These are phyloP conservation scores for Thamnophis sirtalis DNA, from an alignment of 2,113 vertebrate genomes.

Conservation along the genomic window DNA sequence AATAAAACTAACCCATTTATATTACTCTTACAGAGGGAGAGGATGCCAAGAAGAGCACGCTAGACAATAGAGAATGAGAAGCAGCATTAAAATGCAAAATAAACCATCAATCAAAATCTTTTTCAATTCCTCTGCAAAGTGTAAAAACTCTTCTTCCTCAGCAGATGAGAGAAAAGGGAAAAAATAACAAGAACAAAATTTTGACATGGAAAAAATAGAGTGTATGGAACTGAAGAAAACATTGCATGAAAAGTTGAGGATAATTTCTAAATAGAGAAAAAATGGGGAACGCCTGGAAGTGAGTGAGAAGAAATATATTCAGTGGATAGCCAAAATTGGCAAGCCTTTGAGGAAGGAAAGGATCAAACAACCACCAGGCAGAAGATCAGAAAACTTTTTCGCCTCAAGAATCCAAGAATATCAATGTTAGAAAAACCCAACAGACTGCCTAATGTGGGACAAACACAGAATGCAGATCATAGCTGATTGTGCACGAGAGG, in stretches of 20 bases:
- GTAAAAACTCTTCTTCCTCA: neutral
- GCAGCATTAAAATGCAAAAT: neutral
- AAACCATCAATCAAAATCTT: neutral
- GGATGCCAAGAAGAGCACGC: neutral
- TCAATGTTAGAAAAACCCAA: fast-evolving
- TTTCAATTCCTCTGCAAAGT: neutral
- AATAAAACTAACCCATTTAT: neutral
- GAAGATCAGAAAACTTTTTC: neutral
- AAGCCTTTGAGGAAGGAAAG: neutral
- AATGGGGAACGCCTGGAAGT: neutral
- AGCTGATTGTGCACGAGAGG: neutral
- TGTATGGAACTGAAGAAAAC: neutral
- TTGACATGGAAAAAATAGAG: neutral
- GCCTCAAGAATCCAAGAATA: neutral
- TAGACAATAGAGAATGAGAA: neutral
- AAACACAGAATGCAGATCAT: neutral
- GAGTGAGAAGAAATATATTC: neutral
- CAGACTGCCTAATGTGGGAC: neutral
- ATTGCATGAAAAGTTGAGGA: neutral
- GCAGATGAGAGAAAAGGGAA: neutral
- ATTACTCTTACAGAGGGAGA: neutral
- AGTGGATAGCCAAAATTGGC: neutral
- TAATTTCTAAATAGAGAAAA: neutral
- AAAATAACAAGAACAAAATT: neutral
- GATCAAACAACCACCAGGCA: neutral